Evolutionary conservation across 2,888 invertebrate species (phyloP), one percentile per base, ranked within the genome.

Genomic region (Parnassius glacialis): DNA sequence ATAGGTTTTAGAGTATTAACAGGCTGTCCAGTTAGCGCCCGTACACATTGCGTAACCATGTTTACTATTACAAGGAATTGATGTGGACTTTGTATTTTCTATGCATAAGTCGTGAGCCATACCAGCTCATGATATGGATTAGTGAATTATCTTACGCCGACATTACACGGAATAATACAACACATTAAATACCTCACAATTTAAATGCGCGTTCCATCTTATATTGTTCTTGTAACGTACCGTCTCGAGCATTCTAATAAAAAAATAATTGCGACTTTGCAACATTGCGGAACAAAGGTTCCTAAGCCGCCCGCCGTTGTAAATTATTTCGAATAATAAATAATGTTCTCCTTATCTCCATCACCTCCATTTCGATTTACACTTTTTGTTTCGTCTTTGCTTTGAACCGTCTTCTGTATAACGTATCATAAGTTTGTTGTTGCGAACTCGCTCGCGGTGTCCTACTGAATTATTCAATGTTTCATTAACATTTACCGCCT

Each of bases 361-460:
- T 10, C 34, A 10, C 44, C 11, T 50, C 25, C 44, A 16, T 54
- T 62, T 57, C 20, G 16, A 42, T 58, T 58, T 55, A 62, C 57
- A 52, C 13, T 55, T 55, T 55, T 55, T 60, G 50, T 60, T 34
- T 55, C 44, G 54, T n/a, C 43, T 50, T 50, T 44, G 25, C 50
- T 55, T 55, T 60, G 34, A 51, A 43, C 13, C 41, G 34, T 53
- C 13, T 55, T 50, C n/a, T 48, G 45, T 16, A 7, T 34, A 52
- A 52, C 52, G 13, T 51, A 44, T 55, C 60, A 60, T 60, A 60
- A 60, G 50, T 44, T 60, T 51, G 42, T 53, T 59, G 54, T 55
- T 34, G 10, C 2, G 48, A 50, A 20, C 43, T 20, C 44, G 34
- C n/a, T n/a, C 50, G 44, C 43, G 13, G 50, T 9, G 50, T 41